These are phyloP conservation scores for Cotesia typhae DNA, from an alignment of 1,140 invertebrate genomes.

Conservation along the genomic window DNA sequence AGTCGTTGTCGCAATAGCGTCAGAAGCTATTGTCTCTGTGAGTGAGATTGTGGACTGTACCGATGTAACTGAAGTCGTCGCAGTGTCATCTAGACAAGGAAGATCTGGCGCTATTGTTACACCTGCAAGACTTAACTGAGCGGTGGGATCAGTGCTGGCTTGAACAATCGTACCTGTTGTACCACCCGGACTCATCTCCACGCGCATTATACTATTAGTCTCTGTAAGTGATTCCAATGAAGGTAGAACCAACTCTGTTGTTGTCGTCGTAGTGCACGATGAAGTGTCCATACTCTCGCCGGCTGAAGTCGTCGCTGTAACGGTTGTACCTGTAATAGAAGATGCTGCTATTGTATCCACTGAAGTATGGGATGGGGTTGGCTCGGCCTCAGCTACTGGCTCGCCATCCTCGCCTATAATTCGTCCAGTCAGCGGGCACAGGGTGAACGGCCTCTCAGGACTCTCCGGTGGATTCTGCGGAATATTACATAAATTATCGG, in stretches of 20 bases:
- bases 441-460: constrained; percentile 73
- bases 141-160: constrained; percentile 48
- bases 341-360: constrained; percentile 25
- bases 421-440: constrained; percentile 75
- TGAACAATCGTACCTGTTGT: constrained; percentile 72
- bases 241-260: constrained; percentile 55
- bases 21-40: constrained; percentile 8
- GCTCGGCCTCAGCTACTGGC: constrained; percentile 62
- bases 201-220: constrained; percentile 72
- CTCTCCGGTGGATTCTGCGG: constrained; percentile 67
- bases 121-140: constrained; percentile 51
- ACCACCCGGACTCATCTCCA: constrained; percentile 74
- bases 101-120: constrained; percentile 64
- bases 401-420: constrained; percentile 76
- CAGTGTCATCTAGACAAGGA: constrained; percentile 58
- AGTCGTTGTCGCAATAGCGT: constrained; percentile 18
- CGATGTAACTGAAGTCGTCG: constrained; percentile 32
- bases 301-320: constrained; percentile 27
- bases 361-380: constrained; percentile 33
- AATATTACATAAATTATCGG: constrained; percentile 66
- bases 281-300: constrained; percentile 12
- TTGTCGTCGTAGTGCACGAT: constrained; percentile 14
- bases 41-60: background rate
- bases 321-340: constrained; percentile 14
- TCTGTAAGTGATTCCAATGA: constrained; percentile 65